Base-by-base conservation (phyloP, 1,140 invertebrate species). In the Dendrolimus kikuchii region DNA sequence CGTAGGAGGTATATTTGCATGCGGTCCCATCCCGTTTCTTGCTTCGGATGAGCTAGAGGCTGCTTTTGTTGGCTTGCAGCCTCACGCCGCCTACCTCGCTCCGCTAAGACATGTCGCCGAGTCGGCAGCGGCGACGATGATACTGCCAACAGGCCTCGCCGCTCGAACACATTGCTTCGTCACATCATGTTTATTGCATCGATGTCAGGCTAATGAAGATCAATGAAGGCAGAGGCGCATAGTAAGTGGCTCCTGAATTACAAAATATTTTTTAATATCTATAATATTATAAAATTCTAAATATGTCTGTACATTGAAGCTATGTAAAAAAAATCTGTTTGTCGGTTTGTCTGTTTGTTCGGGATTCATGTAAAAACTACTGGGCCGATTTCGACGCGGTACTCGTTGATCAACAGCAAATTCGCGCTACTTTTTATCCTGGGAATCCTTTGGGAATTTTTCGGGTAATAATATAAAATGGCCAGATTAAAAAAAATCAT, bases 131-230 rank as follows among this genome's bases (percentile, higher is more conserved):
- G 62, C 64, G 53, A 48, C 45, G 46, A 51, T 59, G 60, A 53
- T 62, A 80, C 74, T 82, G 79, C 66, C 51, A 48, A 38, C 48
- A 45, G 48, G 38, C 46, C 42, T 10, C 40, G 23, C 10, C 47
- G 53, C 60, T 60, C 55, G 41, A 68, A 44, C 65, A 72, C 56
- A 67, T 76, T 53, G 66, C 65, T 70, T 82, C 71, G 71, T 60
- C 59, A 59, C 5, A 23, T 38, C 53, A 62, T 66, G 48, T 61
- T 66, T 62, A 77, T 73, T 74, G 66, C 66, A 81, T 76, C 77
- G 70, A 73, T 83, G 81, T 81, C 78, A 75, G 71, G 74, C 69
- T 63, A 83, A 86, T 86, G 68, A 81, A 77, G 66, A 68, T 69
- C 72, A 80, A 77, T 80, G 73, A 77, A 65, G 51, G 56, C 40